Percentiles rank a stretch among this genome's conserved stretches.
phyloP scores from a whole-genome alignment of 2,888 invertebrate genomes.

The Trissolcus brochymenae region DNA sequence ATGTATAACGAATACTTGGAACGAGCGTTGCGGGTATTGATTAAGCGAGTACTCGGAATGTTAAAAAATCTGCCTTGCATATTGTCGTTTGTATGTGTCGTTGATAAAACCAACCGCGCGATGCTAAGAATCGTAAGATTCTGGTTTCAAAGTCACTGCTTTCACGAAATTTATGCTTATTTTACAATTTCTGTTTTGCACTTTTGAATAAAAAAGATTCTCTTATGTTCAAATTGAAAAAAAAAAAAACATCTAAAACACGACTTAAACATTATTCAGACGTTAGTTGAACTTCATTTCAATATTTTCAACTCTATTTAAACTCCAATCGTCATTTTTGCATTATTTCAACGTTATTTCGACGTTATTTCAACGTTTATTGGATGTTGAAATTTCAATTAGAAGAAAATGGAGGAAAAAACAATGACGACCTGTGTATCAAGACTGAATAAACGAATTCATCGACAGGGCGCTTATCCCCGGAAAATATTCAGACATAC shows the following conservation, averaged over 20 bases:
- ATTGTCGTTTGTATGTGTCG: constrained; percentile 44
- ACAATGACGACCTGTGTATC: constrained; percentile 56
- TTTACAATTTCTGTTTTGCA: constrained; percentile 22
- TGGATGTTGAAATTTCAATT: too few relatives aligned
- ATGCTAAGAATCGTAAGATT: constrained; percentile 46
- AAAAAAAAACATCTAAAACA: too few relatives aligned
- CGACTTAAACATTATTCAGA: too few relatives aligned
- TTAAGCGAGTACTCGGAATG: constrained; percentile 42
- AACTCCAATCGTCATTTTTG: too few relatives aligned
- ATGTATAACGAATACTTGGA: constrained; percentile 33
- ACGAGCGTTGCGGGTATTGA: constrained; percentile 33
- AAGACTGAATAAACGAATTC: constrained; percentile 71
- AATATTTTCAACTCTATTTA: too few relatives aligned
- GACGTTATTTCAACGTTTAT: too few relatives aligned
- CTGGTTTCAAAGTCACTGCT: constrained; percentile 46
- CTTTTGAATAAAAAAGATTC: background rate
- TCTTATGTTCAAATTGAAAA: background rate
- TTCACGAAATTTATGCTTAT: constrained; percentile 27
- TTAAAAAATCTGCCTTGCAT: constrained; percentile 33
- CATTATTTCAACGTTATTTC: too few relatives aligned
- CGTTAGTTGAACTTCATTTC: too few relatives aligned
- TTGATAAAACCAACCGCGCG: constrained; percentile 44
- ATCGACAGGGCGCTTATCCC: constrained; percentile 69
- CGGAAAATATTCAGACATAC: constrained; percentile 65
- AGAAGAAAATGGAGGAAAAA: too few relatives aligned